Evolutionary conservation across 2,797 vertebrate species (phyloP), one percentile per base, ranked within the genome.

Genomic region (Scomberomorus guttatus): DNA sequence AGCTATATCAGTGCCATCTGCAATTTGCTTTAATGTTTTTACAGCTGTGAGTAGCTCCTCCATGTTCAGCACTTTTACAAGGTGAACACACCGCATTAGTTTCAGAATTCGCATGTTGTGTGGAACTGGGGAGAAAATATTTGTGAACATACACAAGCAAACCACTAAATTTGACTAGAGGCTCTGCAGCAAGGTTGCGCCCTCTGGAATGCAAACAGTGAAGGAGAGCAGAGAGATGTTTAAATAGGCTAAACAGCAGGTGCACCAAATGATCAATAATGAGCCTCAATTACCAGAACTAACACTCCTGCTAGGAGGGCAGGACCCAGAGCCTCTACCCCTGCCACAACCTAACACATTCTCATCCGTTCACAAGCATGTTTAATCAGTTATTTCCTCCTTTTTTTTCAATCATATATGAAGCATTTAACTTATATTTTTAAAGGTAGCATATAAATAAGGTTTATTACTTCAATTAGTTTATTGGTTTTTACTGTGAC

Each of bases 201-300:
- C 54, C 52, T 68, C 67, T 70, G 39, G 37, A 51, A 57, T 13
- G 32, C 63, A 46, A 81, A 55, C 37, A 7, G 22, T 15, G 24
- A 39, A 37, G 3, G 6, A 20, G 39, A 5, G 62, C 50, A 37
- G 59, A 62, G 72, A 57, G 34, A 56, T 24, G 48, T 61, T 77
- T 77, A 77, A 83, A 83, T 72, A 57, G 64, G 63, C 61, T 73
- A 66, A 74, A 83, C 80, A 87, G 77, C 80, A 87, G 82, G 70
- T 81, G 71, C 56, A 79, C 39, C 27, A 68, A 75, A 83, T 87
- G 63, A 72, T 79, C 77, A 75, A 58, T 79, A 82, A 87, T 78
- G 75, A 86, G 64, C 70, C 56, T 76, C 82, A 81, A 81, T 88
- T 83, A 88, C 44, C 57, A 76, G 3, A 68, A 71, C 66, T 27